phyloP scores from a whole-genome alignment of 2,797 vertebrate genomes.

The Myripristis murdjan region DNA sequence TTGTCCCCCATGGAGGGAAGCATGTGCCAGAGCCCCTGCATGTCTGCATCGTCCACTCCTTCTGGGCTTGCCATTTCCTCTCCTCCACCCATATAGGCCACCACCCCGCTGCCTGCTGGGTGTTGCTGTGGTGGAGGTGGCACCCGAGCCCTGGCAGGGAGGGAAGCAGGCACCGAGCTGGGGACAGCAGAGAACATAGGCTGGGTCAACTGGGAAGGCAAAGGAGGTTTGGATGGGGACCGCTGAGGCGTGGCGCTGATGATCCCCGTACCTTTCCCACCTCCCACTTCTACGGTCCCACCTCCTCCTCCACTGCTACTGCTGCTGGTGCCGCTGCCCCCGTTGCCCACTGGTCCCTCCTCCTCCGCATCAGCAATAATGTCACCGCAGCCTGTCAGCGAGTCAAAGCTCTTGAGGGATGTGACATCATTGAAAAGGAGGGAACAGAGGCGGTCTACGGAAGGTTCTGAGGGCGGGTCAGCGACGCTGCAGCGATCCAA shows the following conservation, averaged over 20 bases:
- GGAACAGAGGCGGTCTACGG: conserved; percentile 91
- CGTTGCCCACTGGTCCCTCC: conserved; percentile 86
- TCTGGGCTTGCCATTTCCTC: conserved; percentile 99
- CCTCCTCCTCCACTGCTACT: conserved; percentile 84
- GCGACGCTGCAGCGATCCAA: conserved; percentile 90
- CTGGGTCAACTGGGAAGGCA: conserved; percentile 73
- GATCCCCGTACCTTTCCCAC: conserved; percentile 58
- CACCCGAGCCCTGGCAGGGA: conserved; percentile 67
- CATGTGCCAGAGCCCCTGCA: conserved; percentile 98
- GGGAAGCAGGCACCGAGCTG: conserved; percentile 65
- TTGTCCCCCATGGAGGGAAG: conserved; percentile 90
- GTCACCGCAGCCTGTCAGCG: conserved; percentile 98
- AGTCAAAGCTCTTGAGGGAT: conserved; percentile 99
- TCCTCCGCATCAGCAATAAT: conserved; percentile 98
- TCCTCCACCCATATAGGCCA: conserved; percentile 97
- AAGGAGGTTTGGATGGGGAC: conserved; percentile 77
- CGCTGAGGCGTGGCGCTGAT: conserved; percentile 41
- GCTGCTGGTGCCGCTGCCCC: conserved; percentile 87
- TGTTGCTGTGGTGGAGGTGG: conserved; percentile 82
- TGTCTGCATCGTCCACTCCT: conserved; percentile 93
- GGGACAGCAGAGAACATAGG: conserved; percentile 66
- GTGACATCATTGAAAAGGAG: conserved; percentile 98
- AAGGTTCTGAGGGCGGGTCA: conserved; percentile 96
- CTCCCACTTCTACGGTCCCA: conserved; percentile 59
- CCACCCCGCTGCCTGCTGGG: conserved; percentile 88